A percentile compares a stretch with the other conserved stretches of the same genome.
Conservation (phyloP, 2,888 invertebrate species). For the Archaeoteleia sp. region DNA sequence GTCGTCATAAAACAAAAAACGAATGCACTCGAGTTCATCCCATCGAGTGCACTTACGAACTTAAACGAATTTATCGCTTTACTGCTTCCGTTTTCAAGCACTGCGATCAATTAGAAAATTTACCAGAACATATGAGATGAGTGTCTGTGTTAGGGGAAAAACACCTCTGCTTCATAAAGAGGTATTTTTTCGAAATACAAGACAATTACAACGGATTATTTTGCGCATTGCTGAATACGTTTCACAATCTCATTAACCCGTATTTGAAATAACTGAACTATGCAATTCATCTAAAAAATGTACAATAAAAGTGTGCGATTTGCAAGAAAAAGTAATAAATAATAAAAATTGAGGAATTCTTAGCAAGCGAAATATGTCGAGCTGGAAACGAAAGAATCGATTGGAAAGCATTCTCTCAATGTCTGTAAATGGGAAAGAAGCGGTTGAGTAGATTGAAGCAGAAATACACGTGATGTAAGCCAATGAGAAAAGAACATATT, state of each 20-base stretch:
- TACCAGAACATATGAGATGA: constrained; percentile 10
- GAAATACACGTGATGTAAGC: constrained; percentile 31
- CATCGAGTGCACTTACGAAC: constrained; percentile 21
- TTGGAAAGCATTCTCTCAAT: constrained; percentile 13
- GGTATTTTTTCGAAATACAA: not conserved
- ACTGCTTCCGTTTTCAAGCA: constrained; percentile 20
- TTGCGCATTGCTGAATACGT: not conserved
- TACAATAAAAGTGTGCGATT: no score
- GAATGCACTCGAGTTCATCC: constrained; percentile 29
- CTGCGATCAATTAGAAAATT: constrained; percentile 25
- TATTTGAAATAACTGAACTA: constrained; percentile 1
- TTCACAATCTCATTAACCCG: not conserved
- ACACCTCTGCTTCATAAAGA: no score
- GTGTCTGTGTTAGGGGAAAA: no score
- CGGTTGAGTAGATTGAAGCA: constrained; percentile 8
- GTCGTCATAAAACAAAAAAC: constrained; percentile 37
- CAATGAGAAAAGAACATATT: constrained; percentile 36
- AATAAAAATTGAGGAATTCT: no score
- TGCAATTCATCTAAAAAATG: not conserved
- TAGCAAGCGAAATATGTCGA: not conserved
- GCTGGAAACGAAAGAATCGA: not conserved
- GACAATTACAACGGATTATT: not conserved
- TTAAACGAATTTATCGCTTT: constrained; percentile 32
- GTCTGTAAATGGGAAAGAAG: constrained; percentile 15
- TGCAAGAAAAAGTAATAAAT: no score